Conservation (phyloP, 2,797 vertebrate genomes). For the Fistularia tabacaria region DNA sequence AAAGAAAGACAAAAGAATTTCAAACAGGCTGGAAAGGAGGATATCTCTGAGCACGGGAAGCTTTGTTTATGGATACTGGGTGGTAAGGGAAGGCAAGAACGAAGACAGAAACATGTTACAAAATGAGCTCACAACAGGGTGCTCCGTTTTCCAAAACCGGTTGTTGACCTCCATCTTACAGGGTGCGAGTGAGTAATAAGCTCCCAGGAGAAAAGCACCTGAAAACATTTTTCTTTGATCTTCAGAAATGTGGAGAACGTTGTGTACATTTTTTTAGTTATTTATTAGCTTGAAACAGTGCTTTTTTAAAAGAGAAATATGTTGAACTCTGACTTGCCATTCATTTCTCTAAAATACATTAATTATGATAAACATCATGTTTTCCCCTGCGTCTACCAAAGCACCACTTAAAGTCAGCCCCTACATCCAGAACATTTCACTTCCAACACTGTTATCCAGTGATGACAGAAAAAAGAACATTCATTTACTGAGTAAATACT, state of each 20-base stretch:
- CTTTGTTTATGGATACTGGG: conserved; percentile 9
- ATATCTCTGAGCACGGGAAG: conserved; percentile 7
- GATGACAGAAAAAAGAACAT: background rate
- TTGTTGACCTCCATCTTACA: conserved; percentile 52
- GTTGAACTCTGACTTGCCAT: conserved; percentile 44
- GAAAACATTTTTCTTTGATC: conserved; percentile 50
- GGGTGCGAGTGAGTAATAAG: conserved; percentile 55
- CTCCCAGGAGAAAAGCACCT: conserved; percentile 49
- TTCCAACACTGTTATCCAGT: background rate
- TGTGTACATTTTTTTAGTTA: conserved; percentile 20
- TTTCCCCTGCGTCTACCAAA: conserved; percentile 28
- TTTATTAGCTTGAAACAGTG: conserved; percentile 36
- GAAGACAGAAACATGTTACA: conserved; percentile 5
- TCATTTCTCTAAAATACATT: conserved; percentile 35
- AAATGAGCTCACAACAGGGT: conserved; percentile 47
- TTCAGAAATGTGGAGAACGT: conserved; percentile 18
- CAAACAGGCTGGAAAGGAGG: conserved; percentile 1
- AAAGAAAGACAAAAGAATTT: conserved; percentile 12
- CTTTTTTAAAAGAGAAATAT: conserved; percentile 26
- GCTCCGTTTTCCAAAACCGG: conserved; percentile 40
- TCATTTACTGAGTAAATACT: no score
- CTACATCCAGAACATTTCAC: background rate
- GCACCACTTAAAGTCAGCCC: background rate
- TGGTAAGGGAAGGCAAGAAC: background rate
- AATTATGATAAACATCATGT: conserved; percentile 31